Base-by-base conservation (phyloP, 2,797 vertebrate genomes). In the Sebastes oblongus region DNA sequence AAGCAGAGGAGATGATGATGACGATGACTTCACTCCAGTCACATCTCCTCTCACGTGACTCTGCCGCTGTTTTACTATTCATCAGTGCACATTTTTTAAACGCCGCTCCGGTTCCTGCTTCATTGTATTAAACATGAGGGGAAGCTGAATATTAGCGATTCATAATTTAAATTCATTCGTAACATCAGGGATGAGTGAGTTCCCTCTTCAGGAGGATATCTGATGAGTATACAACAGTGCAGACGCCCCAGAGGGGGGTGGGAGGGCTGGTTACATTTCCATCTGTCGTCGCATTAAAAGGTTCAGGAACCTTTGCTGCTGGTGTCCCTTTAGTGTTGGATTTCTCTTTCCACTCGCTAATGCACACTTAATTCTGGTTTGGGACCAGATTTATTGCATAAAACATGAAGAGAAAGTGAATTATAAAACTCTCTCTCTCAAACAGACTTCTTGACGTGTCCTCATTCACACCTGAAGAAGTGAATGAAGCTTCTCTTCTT, bases 371-470 rank as follows among this genome's bases (percentile, higher is more conserved):
- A 62, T 46, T 69, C 55, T 64, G 36, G n/a, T 77, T 66, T 72
- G 62, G 75, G 58, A 68, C 18, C 32, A 59, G 36, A 71, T 67
- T 36, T 54, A 18, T 7, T 80, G 56, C 36, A 87, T 77, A 55
- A 72, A 85, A 60, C 76, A 82, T 77, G 66, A 67, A 30, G 68
- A 3, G 10, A 67, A 72, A 58, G 67, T 34, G 24, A 78, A 66
- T 69, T 42, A 64, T 77, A 42, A 69, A 52, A 62, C 65, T 27
- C 27, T 50, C 20, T 34, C 30, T 70, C 42, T 76, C 3, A 56
- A 72, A 66, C 29, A 10, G 59, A 74, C 67, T 55, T 56, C 13
- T 10, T 52, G 11, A 50, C 46, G n/a, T 22, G 34, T 75, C 54
- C 14, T 27, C 66, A 16, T 36, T 74, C 10, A 74, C 29, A 52